Evolutionary conservation across 2,797 vertebrate species (phyloP).

Genomic region (Psittacula derbiana): DNA sequence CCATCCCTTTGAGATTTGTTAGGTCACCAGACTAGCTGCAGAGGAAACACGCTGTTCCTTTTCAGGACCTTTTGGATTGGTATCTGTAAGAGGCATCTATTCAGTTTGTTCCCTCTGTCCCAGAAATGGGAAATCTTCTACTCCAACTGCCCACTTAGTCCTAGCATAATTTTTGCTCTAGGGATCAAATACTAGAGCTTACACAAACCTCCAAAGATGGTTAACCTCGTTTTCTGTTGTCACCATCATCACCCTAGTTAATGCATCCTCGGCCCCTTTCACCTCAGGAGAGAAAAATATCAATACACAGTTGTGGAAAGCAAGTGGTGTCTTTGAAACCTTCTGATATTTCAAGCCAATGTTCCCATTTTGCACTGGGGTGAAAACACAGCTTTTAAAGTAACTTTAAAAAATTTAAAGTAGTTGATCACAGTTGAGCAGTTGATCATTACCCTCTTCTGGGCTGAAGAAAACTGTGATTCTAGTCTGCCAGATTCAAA

Average conservation of each 20-base stretch:
- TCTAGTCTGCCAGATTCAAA: not conserved
- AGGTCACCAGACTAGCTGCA: not conserved
- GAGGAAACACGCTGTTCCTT: not conserved
- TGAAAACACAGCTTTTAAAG: not conserved
- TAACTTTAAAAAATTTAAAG: not conserved
- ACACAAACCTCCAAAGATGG: not conserved
- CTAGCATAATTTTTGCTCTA: not conserved
- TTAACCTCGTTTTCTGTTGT: not conserved
- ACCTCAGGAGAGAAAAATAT: not conserved
- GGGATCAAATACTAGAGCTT: not conserved
- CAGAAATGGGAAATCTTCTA: not conserved
- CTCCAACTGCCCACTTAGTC: not conserved
- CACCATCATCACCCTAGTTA: not conserved
- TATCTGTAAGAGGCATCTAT: not conserved
- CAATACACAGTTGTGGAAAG: not conserved
- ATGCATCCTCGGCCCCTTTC: not conserved
- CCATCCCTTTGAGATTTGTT: not conserved
- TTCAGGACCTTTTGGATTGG: not conserved
- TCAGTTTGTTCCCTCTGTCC: not conserved
- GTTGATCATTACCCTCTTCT: not conserved
- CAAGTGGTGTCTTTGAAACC: not conserved
- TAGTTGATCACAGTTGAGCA: not conserved
- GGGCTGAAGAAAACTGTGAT: not conserved
- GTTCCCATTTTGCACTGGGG: not conserved
- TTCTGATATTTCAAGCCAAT: not conserved